Percentiles rank a stretch among this genome's conserved stretches.
Evolutionary conservation across 1,140 invertebrate species (phyloP).

Genomic region (Solen grandis): DNA sequence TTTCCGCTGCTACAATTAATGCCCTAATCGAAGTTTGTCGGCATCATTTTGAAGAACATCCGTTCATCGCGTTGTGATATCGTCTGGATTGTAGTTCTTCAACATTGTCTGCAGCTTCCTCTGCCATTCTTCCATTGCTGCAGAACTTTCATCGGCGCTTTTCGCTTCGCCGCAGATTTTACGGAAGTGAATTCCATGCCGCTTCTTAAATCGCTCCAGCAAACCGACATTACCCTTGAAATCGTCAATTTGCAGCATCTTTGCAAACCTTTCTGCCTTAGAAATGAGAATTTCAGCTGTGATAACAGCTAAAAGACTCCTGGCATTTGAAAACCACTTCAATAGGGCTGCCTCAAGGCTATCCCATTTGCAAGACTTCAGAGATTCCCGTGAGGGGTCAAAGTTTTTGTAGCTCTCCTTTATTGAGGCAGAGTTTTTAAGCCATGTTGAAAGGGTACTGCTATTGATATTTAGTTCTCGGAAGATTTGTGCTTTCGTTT

Average conservation of each 20-base stretch:
- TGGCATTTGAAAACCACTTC: neutral
- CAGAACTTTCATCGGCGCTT: neutral
- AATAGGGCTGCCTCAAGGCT: neutral
- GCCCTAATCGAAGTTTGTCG: too few species aligned
- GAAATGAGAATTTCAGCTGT: neutral
- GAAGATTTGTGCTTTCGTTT: conserved; percentile 41
- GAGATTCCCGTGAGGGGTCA: neutral
- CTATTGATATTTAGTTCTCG: conserved; percentile 1
- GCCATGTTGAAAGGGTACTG: conserved; percentile 37
- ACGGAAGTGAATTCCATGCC: neutral
- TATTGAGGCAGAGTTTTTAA: conserved; percentile 34
- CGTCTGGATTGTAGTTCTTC: neutral
- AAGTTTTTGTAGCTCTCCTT: conserved; percentile 9
- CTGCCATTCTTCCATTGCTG: neutral
- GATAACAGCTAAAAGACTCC: neutral
- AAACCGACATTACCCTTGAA: neutral
- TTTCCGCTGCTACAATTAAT: too few species aligned
- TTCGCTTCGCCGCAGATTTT: neutral
- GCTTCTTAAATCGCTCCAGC: neutral
- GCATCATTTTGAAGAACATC: too few species aligned
- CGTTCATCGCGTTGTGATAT: neutral
- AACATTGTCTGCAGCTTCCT: neutral
- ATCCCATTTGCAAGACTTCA: neutral
- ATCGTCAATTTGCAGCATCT: neutral
- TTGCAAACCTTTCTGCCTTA: neutral